Percentiles rank a stretch among this genome's conserved stretches.
Evolutionary conservation across 2,113 vertebrate species (phyloP).

Genomic region (Leptodactylus fuscus): DNA sequence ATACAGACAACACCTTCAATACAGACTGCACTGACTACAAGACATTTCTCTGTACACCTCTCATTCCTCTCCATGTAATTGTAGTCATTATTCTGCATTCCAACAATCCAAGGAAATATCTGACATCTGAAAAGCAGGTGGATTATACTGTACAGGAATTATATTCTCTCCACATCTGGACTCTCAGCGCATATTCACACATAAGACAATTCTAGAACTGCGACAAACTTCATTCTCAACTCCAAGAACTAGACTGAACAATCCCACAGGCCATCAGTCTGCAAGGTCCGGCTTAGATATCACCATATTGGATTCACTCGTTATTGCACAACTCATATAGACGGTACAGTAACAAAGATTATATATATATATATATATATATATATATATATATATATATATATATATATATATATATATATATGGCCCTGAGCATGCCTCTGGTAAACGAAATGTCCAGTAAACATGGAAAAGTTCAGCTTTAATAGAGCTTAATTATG

Average conservation of each 20-base stretch:
- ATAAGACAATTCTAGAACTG: not conserved
- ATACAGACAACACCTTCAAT: not conserved
- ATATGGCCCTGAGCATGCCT: too few relatives aligned
- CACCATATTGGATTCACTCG: not conserved
- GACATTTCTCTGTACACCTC: not conserved
- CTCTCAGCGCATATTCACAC: not conserved
- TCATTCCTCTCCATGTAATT: not conserved
- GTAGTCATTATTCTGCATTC: not conserved
- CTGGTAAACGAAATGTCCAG: slow-evolving; percentile 1
- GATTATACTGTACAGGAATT: not conserved
- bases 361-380: not conserved
- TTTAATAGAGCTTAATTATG: slow-evolving; percentile 57
- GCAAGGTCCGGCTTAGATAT: too few relatives aligned
- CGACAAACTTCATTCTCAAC: not conserved
- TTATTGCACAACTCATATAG: not conserved
- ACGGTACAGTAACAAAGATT: not conserved
- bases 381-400: not conserved
- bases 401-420: not conserved
- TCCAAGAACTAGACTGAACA: not conserved
- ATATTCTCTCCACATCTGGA: not conserved
- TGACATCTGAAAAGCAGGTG: not conserved
- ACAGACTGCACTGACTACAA: not conserved
- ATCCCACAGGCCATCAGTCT: too few relatives aligned
- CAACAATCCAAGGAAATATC: not conserved
- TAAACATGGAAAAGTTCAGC: slow-evolving; percentile 45